Evolutionary conservation across 2,888 invertebrate species (phyloP).

Genomic region (Elegia similella): DNA sequence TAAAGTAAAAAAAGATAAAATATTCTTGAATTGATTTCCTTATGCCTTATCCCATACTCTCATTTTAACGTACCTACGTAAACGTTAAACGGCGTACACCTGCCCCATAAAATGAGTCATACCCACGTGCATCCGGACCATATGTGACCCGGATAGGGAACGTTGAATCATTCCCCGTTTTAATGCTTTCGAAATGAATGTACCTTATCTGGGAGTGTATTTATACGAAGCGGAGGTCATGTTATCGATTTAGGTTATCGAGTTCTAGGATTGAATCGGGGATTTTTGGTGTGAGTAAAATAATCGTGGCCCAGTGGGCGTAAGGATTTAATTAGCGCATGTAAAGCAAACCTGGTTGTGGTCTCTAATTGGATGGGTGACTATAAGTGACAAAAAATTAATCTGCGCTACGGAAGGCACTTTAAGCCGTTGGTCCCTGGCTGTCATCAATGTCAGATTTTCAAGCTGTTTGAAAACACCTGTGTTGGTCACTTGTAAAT

Average conservation of each 20-base stretch:
- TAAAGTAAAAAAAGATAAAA: no score
- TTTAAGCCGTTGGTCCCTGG: no score
- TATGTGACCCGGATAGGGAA: conserved; percentile 34
- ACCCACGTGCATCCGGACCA: conserved; percentile 38
- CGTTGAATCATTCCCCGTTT: conserved; percentile 19
- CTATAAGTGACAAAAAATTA: no score
- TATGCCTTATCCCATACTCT: conserved; percentile 13
- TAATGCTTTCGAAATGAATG: not conserved
- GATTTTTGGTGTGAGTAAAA: no score
- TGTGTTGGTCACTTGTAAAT: no score
- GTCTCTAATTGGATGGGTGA: no score
- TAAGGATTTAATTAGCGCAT: no score
- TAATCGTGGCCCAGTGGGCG: no score
- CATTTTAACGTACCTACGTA: conserved; percentile 16
- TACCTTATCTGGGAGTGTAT: not conserved
- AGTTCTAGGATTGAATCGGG: not conserved
- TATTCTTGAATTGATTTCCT: not conserved
- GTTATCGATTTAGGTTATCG: not conserved
- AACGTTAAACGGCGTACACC: conserved; percentile 38
- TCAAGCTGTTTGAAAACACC: no score
- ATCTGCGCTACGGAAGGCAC: no score
- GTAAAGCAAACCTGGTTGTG: no score
- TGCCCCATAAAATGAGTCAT: conserved; percentile 42
- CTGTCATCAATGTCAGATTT: no score
- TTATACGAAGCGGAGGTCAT: not conserved